phyloP scores from a whole-genome alignment of 2,797 vertebrate species.

The Sciurus carolinensis region DNA sequence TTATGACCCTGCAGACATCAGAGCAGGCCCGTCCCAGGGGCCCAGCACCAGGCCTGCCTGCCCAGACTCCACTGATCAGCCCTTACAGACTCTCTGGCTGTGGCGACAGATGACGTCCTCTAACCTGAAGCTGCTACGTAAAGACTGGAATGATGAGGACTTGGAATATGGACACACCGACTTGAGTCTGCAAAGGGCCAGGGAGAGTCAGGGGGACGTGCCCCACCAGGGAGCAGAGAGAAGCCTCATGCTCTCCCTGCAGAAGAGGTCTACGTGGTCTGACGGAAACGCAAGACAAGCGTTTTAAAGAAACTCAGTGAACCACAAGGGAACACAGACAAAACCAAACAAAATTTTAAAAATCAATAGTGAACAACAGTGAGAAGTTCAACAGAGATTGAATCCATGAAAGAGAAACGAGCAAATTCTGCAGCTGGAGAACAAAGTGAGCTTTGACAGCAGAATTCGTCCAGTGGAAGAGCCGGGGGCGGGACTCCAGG shows the following conservation, averaged over 20 bases:
- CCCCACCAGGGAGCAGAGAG: not conserved
- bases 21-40: not conserved
- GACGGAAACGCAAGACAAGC: not conserved
- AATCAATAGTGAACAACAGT: not conserved
- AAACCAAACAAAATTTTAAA: not conserved
- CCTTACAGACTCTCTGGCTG: not conserved
- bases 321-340: not conserved
- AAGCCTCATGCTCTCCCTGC: too few species aligned
- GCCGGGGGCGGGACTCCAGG: not conserved
- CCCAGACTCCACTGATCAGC: not conserved
- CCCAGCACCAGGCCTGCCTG: too few species aligned
- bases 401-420: not conserved
- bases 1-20: not conserved
- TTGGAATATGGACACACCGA: not conserved
- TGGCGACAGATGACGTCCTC: not conserved
- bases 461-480: not conserved
- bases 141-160: not conserved
- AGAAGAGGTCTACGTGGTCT: not conserved
- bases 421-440: not conserved
- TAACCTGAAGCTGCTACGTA: not conserved
- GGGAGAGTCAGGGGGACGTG: not conserved
- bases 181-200: not conserved
- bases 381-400: not conserved
- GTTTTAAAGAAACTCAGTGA: not conserved
- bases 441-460: not conserved